Evolutionary conservation across 37 sponge, comb jelly and placozoan species (phyloP).

Genomic region (Cliona cf. orientalis): DNA sequence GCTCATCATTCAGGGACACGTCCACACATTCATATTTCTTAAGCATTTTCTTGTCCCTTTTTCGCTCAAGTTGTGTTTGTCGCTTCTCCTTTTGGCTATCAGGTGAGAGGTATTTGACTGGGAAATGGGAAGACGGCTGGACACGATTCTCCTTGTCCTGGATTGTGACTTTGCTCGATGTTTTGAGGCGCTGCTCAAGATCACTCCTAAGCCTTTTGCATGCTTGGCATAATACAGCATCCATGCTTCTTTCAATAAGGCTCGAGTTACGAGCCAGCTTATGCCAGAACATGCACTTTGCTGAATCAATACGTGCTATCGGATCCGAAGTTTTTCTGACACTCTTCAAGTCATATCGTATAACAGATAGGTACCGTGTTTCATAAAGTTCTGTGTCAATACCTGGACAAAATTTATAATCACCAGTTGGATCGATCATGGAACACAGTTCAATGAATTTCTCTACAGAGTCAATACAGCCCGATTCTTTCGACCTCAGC

Average conservation of each 20-base stretch:
- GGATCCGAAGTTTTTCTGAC: slow-evolving; percentile 13
- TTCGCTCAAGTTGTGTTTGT: background rate
- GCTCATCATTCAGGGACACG: background rate
- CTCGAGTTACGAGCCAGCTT: too few species aligned
- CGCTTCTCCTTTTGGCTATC: background rate
- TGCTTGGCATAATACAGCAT: too few species aligned
- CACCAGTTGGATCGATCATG: background rate
- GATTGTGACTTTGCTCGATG: too few species aligned
- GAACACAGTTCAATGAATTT: background rate
- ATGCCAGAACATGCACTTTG: slow-evolving; percentile 26
- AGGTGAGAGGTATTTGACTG: background rate
- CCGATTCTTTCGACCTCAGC: background rate
- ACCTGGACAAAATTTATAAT: slow-evolving; percentile 50
- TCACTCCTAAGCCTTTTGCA: too few species aligned
- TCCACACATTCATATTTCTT: background rate
- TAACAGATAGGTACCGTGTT: background rate
- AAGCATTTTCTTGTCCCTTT: background rate
- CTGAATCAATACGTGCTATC: slow-evolving; percentile 20
- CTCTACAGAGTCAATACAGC: background rate
- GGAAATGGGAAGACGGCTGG: background rate
- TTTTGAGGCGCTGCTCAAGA: too few species aligned
- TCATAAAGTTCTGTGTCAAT: slow-evolving; percentile 2
- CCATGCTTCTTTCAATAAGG: background rate
- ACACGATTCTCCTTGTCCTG: too few species aligned
- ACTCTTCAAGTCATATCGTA: slow-evolving; percentile 31